Conservation (phyloP, 2,113 vertebrate genomes). For the Uropsilus gracilis region DNA sequence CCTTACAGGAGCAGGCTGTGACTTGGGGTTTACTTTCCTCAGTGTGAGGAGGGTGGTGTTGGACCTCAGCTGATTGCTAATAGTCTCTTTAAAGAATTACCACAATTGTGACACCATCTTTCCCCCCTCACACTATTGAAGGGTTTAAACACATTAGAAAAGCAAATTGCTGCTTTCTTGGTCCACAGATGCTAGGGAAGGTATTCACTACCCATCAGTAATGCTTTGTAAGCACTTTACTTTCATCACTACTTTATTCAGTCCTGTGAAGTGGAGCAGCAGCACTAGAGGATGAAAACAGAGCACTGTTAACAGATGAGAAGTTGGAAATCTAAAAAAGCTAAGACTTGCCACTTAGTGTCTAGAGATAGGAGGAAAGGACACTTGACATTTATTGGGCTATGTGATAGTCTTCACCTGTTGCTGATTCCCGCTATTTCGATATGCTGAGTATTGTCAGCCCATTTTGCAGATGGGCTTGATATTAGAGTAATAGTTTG, state of each 20-base stretch:
- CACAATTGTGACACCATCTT: neutral
- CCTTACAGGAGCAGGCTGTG: neutral
- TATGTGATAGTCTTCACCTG: neutral
- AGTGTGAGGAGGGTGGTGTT: neutral
- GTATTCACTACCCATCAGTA: neutral
- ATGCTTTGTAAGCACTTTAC: neutral
- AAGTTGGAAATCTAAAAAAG: neutral
- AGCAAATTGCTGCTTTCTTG: neutral
- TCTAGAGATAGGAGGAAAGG: neutral
- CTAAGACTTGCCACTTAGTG: neutral
- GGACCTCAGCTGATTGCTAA: neutral
- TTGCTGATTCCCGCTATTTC: slow-evolving; percentile 22
- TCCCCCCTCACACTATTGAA: neutral
- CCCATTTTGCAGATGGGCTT: neutral
- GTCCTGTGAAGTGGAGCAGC: neutral
- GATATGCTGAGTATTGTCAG: neutral
- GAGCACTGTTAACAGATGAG: neutral
- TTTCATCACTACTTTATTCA: neutral
- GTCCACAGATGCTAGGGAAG: neutral
- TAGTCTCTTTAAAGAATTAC: slow-evolving; percentile 22
- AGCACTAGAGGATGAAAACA: neutral
- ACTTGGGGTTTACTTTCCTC: neutral
- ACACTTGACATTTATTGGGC: neutral
- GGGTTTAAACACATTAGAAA: slow-evolving; percentile 9
- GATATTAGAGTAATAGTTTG: neutral